Conservation (phyloP, 2,113 vertebrate genomes). For the Mesoclemmys tuberculata region DNA sequence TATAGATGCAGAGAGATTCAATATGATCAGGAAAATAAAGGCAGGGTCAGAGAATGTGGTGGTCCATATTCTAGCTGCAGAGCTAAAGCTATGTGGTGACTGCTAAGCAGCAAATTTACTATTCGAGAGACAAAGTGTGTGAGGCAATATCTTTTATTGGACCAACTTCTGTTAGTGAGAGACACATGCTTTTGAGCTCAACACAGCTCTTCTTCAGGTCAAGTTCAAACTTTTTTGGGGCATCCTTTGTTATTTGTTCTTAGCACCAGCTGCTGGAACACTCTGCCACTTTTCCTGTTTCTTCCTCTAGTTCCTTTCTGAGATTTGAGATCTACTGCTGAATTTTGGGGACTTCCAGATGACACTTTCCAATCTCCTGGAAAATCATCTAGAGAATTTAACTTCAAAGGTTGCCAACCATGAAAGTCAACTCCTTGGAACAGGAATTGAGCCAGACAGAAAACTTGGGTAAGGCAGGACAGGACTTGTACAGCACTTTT, state of each 20-base stretch:
- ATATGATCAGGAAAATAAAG: constrained; percentile 26
- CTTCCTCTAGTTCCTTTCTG: background rate
- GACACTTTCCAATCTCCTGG: background rate
- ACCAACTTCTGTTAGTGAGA: background rate
- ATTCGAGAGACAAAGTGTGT: background rate
- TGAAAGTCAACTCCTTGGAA: too few relatives aligned
- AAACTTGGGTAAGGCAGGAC: too few relatives aligned
- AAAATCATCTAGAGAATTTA: too few relatives aligned
- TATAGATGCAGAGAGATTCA: constrained; percentile 58
- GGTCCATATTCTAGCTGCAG: constrained; percentile 10
- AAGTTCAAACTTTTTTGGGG: background rate
- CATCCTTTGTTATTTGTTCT: background rate
- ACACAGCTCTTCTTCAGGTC: background rate
- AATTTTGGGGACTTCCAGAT: background rate
- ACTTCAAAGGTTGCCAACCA: too few relatives aligned
- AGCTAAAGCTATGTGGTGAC: constrained; percentile 27
- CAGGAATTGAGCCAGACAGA: too few relatives aligned
- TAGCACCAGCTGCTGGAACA: background rate
- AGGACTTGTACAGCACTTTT: too few relatives aligned
- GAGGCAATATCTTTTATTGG: background rate
- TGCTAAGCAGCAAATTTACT: constrained; percentile 13
- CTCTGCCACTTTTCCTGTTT: background rate
- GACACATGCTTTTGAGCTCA: background rate
- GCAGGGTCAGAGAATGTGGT: background rate
- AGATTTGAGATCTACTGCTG: background rate